Conservation (phyloP, 2,113 vertebrate genomes). For the Syngnathus scovelli region DNA sequence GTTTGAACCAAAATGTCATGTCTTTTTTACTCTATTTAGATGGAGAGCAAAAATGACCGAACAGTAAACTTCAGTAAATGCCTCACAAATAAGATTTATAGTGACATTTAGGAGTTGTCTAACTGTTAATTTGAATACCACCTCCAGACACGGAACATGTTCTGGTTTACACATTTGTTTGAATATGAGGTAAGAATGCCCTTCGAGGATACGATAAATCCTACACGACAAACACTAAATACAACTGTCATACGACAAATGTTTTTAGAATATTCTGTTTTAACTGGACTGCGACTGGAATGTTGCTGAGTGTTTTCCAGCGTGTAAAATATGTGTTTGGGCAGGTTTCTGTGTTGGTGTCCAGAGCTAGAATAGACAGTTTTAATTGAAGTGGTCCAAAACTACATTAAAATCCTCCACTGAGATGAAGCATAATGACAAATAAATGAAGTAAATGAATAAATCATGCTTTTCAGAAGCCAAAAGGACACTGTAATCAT, state of each 20-base stretch:
- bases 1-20: not conserved
- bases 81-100: not conserved
- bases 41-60: not conserved
- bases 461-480: not conserved
- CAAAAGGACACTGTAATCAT: not conserved
- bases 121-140: not conserved
- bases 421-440: not conserved
- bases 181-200: not conserved
- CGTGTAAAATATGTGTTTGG: not conserved
- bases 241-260: not conserved
- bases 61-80: not conserved
- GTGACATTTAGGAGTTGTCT: not conserved
- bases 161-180: not conserved
- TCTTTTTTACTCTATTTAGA: not conserved
- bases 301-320: not conserved
- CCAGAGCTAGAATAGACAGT: not conserved
- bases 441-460: not conserved
- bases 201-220: not conserved
- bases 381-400: not conserved
- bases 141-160: not conserved
- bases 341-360: not conserved
- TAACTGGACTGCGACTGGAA: not conserved
- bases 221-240: constrained; percentile 1
- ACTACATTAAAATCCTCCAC: not conserved
- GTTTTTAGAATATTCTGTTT: not conserved